Percentiles rank a stretch among this genome's conserved stretches.
phyloP scores from a whole-genome alignment of 1,140 invertebrate genomes.

The Drosophila novamexicana region DNA sequence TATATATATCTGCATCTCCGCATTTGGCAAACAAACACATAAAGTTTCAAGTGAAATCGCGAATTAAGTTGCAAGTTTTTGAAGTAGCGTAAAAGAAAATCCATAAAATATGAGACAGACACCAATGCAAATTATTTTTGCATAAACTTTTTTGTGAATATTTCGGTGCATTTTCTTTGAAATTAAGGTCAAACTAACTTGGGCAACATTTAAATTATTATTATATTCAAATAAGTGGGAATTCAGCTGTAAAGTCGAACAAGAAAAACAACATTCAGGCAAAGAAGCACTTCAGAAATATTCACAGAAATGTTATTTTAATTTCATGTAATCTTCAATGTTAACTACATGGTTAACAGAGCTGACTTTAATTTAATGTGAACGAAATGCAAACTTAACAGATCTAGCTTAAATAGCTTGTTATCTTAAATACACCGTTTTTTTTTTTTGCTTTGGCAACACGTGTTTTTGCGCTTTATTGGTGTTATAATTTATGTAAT shows the following conservation, averaged over 20 bases:
- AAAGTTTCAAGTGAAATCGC: conserved; percentile 27
- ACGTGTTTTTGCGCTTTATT: not conserved
- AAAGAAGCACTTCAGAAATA: too few relatives aligned
- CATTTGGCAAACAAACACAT: conserved; percentile 42
- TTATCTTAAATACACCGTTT: not conserved
- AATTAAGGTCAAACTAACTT: conserved; percentile 17
- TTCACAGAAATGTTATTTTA: too few relatives aligned
- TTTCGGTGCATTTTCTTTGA: conserved; percentile 9
- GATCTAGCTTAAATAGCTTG: not conserved
- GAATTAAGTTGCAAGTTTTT: conserved; percentile 28
- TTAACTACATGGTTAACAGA: too few relatives aligned
- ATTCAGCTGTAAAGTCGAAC: not conserved
- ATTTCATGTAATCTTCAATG: too few relatives aligned
- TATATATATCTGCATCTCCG: not conserved
- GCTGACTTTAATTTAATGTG: too few relatives aligned
- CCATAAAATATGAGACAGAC: conserved; percentile 18
- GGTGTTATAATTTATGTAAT: conserved; percentile 1
- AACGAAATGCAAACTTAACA: too few relatives aligned
- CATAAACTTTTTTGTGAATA: conserved; percentile 9
- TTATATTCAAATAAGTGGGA: conserved; percentile 1
- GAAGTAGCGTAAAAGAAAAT: conserved; percentile 15
- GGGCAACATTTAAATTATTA: conserved; percentile 6
- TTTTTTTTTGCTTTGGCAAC: not conserved
- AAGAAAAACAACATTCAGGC: not conserved
- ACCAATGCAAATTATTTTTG: conserved; percentile 18